Evolutionary conservation across 2,888 invertebrate genomes (phyloP).

Genomic region (Drosophila hamatofila): DNA sequence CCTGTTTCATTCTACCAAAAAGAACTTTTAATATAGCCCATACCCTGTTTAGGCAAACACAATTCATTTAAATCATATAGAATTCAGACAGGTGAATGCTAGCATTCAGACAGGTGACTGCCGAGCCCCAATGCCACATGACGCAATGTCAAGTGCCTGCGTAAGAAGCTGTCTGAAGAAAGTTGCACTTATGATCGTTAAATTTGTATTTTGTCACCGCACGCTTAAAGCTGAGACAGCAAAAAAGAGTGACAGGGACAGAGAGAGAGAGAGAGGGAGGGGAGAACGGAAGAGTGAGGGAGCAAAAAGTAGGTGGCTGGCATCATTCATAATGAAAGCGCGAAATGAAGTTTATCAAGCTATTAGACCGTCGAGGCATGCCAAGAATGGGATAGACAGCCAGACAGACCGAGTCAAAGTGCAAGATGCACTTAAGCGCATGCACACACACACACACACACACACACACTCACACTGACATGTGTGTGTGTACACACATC

Average conservation of each 20-base stretch:
- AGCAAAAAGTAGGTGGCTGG: slow-evolving; percentile 18
- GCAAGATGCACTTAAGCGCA: slow-evolving; percentile 67
- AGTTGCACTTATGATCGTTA: slow-evolving; percentile 26
- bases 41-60: not conserved
- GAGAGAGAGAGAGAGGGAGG: not conserved
- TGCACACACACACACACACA: slow-evolving; percentile 17
- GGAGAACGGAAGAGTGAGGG: not conserved
- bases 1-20: not conserved
- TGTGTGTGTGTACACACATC: no score
- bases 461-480: not conserved
- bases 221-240: slow-evolving; percentile 2
- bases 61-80: not conserved
- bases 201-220: slow-evolving; percentile 39
- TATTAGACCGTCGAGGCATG: slow-evolving; percentile 62
- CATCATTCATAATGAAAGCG: slow-evolving; percentile 62
- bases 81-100: not conserved
- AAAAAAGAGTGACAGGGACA: not conserved
- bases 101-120: no score
- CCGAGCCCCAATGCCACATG: no score
- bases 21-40: not conserved
- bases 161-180: no score
- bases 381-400: slow-evolving; percentile 27
- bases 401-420: slow-evolving; percentile 48
- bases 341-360: slow-evolving; percentile 70
- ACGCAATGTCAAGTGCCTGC: no score